A percentile compares a stretch with the other conserved stretches of the same genome.
These are phyloP conservation scores for Mirza zaza DNA, from an alignment of 2,113 vertebrate genomes.

Conservation along the genomic window DNA sequence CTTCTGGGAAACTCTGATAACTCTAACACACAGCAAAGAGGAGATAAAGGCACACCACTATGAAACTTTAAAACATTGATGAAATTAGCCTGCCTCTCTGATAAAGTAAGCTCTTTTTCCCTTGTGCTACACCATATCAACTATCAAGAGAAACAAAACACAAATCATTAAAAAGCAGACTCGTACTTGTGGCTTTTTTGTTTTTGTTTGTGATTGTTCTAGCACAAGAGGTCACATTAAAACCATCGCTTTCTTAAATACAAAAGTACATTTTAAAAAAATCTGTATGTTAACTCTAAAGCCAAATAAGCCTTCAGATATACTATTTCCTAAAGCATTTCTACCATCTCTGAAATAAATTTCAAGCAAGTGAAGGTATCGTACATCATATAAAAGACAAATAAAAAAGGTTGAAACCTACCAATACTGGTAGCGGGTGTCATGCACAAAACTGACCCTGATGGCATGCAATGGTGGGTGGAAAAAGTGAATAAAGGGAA, in stretches of 20 bases:
- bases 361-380: slow-evolving; percentile 82
- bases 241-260: slow-evolving; percentile 74
- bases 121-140: slow-evolving; percentile 84
- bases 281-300: slow-evolving; percentile 80
- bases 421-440: slow-evolving; percentile 99
- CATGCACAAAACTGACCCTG: slow-evolving; percentile 99
- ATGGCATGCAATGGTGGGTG: slow-evolving; percentile 92
- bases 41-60: slow-evolving; percentile 90
- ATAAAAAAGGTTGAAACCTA: slow-evolving; percentile 96
- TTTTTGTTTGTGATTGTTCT: slow-evolving; percentile 82
- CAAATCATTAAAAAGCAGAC: slow-evolving; percentile 84
- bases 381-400: slow-evolving; percentile 85
- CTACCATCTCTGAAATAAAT: slow-evolving; percentile 75
- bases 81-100: slow-evolving; percentile 86
- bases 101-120: slow-evolving; percentile 78
- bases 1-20: slow-evolving; percentile 92
- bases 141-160: slow-evolving; percentile 84
- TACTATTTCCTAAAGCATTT: slow-evolving; percentile 77
- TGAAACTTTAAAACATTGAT: slow-evolving; percentile 89
- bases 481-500: slow-evolving; percentile 89
- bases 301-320: slow-evolving; percentile 81
- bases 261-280: slow-evolving; percentile 72
- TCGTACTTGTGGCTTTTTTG: slow-evolving; percentile 81
- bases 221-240: slow-evolving; percentile 81
- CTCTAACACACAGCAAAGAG: slow-evolving; percentile 90